Base-by-base conservation (phyloP, 2,797 vertebrate genomes). In the Enteromius radiatus region DNA sequence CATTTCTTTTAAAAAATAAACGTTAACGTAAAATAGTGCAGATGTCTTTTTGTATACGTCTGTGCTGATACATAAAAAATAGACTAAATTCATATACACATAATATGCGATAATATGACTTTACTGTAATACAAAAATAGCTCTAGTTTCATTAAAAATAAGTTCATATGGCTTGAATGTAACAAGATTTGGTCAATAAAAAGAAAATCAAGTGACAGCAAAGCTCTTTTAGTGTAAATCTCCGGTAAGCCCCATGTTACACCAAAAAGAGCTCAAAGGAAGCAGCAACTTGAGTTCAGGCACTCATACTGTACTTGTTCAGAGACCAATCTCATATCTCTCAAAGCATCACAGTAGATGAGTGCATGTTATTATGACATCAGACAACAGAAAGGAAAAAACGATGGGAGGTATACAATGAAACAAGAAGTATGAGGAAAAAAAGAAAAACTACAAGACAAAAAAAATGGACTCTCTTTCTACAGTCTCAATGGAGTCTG, bases 101-200 rank as follows among this genome's bases (percentile, higher is more conserved):
- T 17, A 49, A 82, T 82, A 61, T 74, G 78, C 67, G 59, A 43
- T 65, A 33, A 77, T 28, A 49, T 26, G 31, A 80, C 52, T 71
- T 21, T 49, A 71, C 21, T 79, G 68, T 84, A 83, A 92, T 94
- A 94, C 85, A 94, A 94, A 95, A 95, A 94, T 93, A 94, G 87
- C 85, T 86, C 81, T 89, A 87, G 56, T 78, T 89, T 86, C 81
- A 89, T 92, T 14, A 83, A 92, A 92, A 92, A 91, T 93, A 93
- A 89, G 91, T 92, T 85, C 84, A 85, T 93, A 94, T 95, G 94
- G 93, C 93, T 95, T 94, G 87, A 89, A 91, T 90, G 88, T 83
- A 89, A 88, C 56, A 88, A 84, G 86, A 89, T 94, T 94, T 93
- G 93, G 93, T 93, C 88, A 83, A 91, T 89, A 67, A 73, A 90